Percentiles rank a stretch among this genome's conserved stretches.
These are phyloP conservation scores for Bemisia tabaci DNA, from an alignment of 1,140 invertebrate genomes.

Conservation along the genomic window DNA sequence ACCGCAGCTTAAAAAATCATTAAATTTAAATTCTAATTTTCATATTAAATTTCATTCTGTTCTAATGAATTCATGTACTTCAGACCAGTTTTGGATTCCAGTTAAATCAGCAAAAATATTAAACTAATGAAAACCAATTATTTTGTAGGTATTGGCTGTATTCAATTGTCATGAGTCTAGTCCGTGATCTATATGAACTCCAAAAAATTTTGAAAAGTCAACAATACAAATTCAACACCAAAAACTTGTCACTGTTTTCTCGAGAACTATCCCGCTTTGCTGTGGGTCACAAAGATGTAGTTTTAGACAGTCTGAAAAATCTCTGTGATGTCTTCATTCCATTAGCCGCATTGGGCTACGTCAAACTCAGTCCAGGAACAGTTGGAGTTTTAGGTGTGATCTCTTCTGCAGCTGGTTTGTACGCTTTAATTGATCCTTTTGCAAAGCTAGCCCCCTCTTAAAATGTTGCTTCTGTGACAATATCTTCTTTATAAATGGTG, in stretches of 20 bases:
- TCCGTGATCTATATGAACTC: slow-evolving; percentile 69
- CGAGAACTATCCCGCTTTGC: slow-evolving; percentile 8
- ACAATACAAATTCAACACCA: slow-evolving; percentile 7
- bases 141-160: slow-evolving; percentile 76
- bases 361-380: slow-evolving; percentile 54
- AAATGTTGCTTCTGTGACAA: too few relatives aligned
- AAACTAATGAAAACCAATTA: too few relatives aligned
- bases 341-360: slow-evolving; percentile 56
- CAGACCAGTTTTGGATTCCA: too few relatives aligned
- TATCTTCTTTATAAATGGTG: too few relatives aligned
- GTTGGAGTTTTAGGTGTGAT: slow-evolving; percentile 62
- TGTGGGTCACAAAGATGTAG: slow-evolving; percentile 40
- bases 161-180: slow-evolving; percentile 58
- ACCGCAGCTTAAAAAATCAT: too few relatives aligned
- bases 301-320: slow-evolving; percentile 72
- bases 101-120: too few relatives aligned
- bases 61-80: too few relatives aligned
- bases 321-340: slow-evolving; percentile 74
- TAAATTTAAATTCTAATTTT: too few relatives aligned
- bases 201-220: slow-evolving; percentile 31
- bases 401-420: slow-evolving; percentile 58
- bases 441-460: slow-evolving; percentile 50
- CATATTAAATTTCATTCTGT: too few relatives aligned
- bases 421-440: slow-evolving; percentile 54
- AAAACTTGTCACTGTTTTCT: slow-evolving; percentile 7